A percentile compares a stretch with the other conserved stretches of the same genome.
These are phyloP conservation scores for Odontomachus brunneus DNA, from an alignment of 1,140 invertebrate species.

Conservation along the genomic window DNA sequence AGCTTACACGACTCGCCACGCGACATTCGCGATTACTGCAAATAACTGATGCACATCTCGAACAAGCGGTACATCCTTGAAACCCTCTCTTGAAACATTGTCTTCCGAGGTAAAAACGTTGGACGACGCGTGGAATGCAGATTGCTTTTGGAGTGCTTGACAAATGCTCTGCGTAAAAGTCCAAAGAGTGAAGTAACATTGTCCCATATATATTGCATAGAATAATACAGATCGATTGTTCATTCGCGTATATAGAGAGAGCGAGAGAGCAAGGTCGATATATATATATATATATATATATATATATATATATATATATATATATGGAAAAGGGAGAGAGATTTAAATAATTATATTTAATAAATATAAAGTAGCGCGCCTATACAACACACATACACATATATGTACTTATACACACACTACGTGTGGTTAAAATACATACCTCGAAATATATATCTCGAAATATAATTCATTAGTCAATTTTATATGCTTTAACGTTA, in stretches of 20 bases:
- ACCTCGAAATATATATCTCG: conserved; percentile 16
- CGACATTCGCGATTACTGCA: conserved; percentile 13
- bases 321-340: too few relatives aligned
- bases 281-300: too few relatives aligned
- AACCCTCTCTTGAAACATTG: too few relatives aligned
- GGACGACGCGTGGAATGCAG: not conserved
- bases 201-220: not conserved
- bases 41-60: not conserved
- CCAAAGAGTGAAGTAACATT: not conserved
- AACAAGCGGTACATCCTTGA: not conserved
- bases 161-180: not conserved
- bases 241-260: not conserved
- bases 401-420: conserved; percentile 15
- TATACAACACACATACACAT: conserved; percentile 1
- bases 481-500: conserved; percentile 18
- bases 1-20: not conserved
- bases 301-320: too few relatives aligned
- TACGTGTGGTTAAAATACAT: not conserved
- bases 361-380: not conserved
- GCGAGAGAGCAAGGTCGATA: too few relatives aligned
- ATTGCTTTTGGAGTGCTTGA: not conserved
- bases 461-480: conserved; percentile 1
- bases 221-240: not conserved
- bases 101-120: conserved; percentile 8
- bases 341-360: conserved; percentile 25